These are phyloP conservation scores for Notamacropus eugenii DNA, from an alignment of 2,797 vertebrate genomes.

Conservation along the genomic window DNA sequence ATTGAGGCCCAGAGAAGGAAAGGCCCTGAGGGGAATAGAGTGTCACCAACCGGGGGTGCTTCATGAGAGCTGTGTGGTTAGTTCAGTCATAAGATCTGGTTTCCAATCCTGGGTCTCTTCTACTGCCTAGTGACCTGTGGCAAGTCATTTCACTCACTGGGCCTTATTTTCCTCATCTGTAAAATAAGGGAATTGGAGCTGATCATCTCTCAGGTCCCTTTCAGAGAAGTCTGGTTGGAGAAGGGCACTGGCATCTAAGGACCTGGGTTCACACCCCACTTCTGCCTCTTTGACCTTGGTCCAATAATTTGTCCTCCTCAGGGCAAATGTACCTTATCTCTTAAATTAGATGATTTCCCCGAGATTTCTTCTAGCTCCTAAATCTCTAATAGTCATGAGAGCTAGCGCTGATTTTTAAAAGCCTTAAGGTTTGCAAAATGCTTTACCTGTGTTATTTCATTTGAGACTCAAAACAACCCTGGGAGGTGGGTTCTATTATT, in stretches of 20 bases:
- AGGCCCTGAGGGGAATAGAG: not conserved
- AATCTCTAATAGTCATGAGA: not conserved
- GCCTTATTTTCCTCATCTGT: not conserved
- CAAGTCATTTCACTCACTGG: not conserved
- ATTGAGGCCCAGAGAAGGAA: not conserved
- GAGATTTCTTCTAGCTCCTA: not conserved
- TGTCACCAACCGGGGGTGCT: not conserved
- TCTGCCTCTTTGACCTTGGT: not conserved
- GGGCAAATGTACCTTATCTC: not conserved
- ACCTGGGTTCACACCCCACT: not conserved
- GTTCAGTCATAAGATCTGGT: not conserved
- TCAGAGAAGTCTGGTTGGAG: not conserved
- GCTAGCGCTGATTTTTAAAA: not conserved
- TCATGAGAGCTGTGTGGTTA: not conserved
- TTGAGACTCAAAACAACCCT: not conserved
- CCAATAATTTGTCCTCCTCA: not conserved
- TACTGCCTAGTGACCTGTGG: not conserved
- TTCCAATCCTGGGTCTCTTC: not conserved
- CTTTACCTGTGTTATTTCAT: not conserved
- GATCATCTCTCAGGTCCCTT: not conserved
- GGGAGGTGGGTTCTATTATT: not conserved
- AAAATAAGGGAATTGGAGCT: not conserved
- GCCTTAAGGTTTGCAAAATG: not conserved
- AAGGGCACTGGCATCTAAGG: not conserved
- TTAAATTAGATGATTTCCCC: not conserved